Evolutionary conservation across 2,113 vertebrate species (phyloP).

Genomic region (Nannospalax galili): DNA sequence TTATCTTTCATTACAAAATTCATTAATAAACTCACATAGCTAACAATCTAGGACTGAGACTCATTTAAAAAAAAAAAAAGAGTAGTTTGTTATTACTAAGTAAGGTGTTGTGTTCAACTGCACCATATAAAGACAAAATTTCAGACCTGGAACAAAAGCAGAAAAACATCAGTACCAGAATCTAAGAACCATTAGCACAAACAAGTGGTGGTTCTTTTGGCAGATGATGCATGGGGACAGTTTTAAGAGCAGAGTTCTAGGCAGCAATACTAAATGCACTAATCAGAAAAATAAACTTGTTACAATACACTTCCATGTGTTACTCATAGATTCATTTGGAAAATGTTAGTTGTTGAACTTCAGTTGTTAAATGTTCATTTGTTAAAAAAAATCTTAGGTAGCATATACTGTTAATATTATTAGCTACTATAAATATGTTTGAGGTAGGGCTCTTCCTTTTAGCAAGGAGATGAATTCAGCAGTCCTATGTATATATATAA

Average conservation of each 20-base stretch:
- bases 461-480: conserved; percentile 15
- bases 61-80: conserved; percentile 6
- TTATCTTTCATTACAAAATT: neutral
- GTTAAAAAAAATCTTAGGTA: neutral
- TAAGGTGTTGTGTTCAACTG: neutral
- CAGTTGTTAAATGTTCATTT: conserved; percentile 33
- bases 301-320: neutral
- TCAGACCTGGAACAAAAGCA: neutral
- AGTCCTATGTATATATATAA: too few relatives aligned
- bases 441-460: neutral
- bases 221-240: neutral
- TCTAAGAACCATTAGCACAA: neutral
- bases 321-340: conserved; percentile 14
- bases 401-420: neutral
- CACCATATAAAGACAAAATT: neutral
- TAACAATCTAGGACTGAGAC: neutral
- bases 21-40: conserved; percentile 9
- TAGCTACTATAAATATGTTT: neutral
- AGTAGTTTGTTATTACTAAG: conserved; percentile 1
- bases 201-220: neutral
- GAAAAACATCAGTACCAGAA: neutral
- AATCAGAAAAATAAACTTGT: neutral
- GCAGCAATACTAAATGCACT: neutral
- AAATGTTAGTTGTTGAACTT: neutral
- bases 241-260: conserved; percentile 18